Evolutionary conservation across 35 echinoderm and acorn worm species (phyloP).

Genomic region (Strongylocentrotus purpuratus): DNA sequence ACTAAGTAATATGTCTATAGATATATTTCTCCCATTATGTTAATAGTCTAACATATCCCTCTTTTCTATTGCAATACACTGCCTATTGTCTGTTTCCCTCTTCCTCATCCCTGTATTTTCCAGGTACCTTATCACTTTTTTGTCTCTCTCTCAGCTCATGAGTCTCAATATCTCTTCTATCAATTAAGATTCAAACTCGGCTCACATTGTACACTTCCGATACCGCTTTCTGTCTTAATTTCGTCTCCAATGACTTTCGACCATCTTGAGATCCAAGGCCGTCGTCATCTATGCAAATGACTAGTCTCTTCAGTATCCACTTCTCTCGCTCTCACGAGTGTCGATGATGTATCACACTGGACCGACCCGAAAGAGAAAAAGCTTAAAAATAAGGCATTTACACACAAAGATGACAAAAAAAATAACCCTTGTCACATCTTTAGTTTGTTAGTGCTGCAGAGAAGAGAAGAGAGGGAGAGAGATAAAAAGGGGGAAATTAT

Average conservation of each 20-base stretch:
- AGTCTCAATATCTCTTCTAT: not conserved
- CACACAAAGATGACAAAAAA: not conserved
- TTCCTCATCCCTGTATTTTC: not conserved
- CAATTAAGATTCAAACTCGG: conserved; percentile 8
- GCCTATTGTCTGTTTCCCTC: not conserved
- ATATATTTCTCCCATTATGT: no score
- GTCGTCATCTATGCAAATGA: conserved; percentile 46
- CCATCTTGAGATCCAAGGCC: conserved; percentile 17
- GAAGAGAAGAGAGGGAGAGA: not conserved
- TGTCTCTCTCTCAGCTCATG: not conserved
- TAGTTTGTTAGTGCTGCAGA: not conserved
- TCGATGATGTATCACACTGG: conserved; percentile 30
- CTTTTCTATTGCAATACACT: not conserved
- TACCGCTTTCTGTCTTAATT: conserved; percentile 38
- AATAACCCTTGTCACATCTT: not conserved
- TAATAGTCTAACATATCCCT: not conserved
- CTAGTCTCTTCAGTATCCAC: conserved; percentile 34
- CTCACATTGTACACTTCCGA: conserved; percentile 29
- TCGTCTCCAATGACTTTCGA: conserved; percentile 49
- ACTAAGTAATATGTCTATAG: no score
- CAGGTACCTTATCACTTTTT: not conserved
- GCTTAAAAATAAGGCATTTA: not conserved
- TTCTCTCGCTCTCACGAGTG: not conserved
- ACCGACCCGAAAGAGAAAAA: conserved; percentile 12
- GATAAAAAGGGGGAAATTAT: no score